Base-by-base conservation (phyloP, 2,888 invertebrate species). In the Drosophila acutilabella region DNA sequence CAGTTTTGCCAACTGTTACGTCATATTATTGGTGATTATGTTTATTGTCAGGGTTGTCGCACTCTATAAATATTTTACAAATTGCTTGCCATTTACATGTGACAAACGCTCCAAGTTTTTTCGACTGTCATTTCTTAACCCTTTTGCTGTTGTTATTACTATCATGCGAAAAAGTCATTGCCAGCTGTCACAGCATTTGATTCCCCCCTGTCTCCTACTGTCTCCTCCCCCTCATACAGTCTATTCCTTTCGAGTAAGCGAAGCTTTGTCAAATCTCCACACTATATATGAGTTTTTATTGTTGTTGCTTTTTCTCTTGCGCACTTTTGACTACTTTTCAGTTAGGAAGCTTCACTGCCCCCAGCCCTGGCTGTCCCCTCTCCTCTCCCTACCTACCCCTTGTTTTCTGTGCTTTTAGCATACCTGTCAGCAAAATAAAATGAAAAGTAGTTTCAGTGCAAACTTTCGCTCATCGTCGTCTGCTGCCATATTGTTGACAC, bases 401-500 rank as follows among this genome's bases (percentile, higher is more conserved):
- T 20, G 42, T 33, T 23, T 44, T 56, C 72, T 81, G 76, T 80
- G 85, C 86, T 86, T 77, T 87, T 82, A 85, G 83, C 88, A 78
- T 88, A 89, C 87, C 88, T 87, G 87, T 87, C 87, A 87, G 80
- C 74, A 68, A 69, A 78, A 82, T 86, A 82, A 87, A 86, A 86
- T 89, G 88, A 81, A 89, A 89, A 89, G 77, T 83, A 89, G 86
- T 79, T 88, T 78, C 73, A 79, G 72, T 71, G 83, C 67, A 86
- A 89, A 89, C 89, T 89, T 88, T 89, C 81, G 83, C 83, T 85
- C 81, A 76, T 79, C 80, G 70, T 74, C 71, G 77, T 67, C 78
- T 64, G 60, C 61, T 66, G 73, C 81, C 70, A 78, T 86, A 86
- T 88, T 86, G 89, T 89, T 89, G 88, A 86, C 85, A 86, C 89